Percentiles rank a stretch among this genome's conserved stretches.
Evolutionary conservation across 1,140 invertebrate genomes (phyloP).

Genomic region (Drosophila murphyi): DNA sequence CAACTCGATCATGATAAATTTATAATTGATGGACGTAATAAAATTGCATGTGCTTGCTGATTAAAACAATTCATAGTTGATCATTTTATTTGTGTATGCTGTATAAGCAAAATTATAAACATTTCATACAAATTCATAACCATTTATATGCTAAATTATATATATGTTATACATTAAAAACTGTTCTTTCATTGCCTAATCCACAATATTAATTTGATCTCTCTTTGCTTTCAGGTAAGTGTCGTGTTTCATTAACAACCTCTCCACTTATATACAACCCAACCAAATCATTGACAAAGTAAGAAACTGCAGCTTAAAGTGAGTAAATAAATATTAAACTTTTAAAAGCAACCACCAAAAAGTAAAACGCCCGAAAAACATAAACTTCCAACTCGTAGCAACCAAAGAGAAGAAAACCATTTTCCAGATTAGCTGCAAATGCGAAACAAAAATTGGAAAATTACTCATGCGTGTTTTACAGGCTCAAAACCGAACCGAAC

Average conservation of each 20-base stretch:
- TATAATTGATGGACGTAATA: neutral
- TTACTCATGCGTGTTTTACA: slow-evolving; percentile 69
- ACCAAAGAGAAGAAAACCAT: slow-evolving; percentile 55
- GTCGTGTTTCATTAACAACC: slow-evolving; percentile 22
- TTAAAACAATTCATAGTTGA: neutral
- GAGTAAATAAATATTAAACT: slow-evolving; percentile 59
- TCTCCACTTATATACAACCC: neutral
- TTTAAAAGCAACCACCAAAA: slow-evolving; percentile 29
- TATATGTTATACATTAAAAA: neutral
- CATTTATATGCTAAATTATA: neutral
- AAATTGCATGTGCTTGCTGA: slow-evolving; percentile 4
- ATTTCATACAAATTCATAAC: neutral
- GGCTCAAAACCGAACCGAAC: slow-evolving; percentile 1
- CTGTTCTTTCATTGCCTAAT: neutral
- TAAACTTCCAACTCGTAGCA: neutral
- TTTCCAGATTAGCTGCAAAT: slow-evolving; percentile 76
- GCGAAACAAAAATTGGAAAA: slow-evolving; percentile 78
- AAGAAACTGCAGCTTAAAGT: slow-evolving; percentile 47
- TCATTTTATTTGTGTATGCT: neutral
- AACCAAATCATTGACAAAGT: slow-evolving; percentile 64
- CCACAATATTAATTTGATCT: slow-evolving; percentile 30
- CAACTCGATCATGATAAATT: neutral
- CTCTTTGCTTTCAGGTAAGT: slow-evolving; percentile 65
- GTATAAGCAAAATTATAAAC: neutral
- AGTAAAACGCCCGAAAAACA: slow-evolving; percentile 5